Evolutionary conservation across 1,140 invertebrate genomes (phyloP).

Genomic region (Carposina sasakii): DNA sequence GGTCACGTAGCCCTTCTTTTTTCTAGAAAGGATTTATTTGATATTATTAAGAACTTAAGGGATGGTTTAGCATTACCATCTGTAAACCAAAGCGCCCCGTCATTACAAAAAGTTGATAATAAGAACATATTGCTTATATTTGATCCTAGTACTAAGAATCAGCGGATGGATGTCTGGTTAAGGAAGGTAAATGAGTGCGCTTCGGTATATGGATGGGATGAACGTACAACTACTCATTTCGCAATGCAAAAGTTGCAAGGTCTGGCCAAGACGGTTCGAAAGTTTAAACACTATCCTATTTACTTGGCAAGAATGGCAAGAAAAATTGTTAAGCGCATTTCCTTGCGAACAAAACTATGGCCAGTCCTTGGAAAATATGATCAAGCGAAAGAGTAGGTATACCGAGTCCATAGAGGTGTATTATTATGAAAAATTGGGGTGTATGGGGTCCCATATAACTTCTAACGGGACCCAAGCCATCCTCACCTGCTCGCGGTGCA

Average conservation of each 20-base stretch:
- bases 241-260: slow-evolving; percentile 6
- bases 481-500: too few relatives aligned
- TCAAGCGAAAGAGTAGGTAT: slow-evolving; percentile 1
- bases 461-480: too few relatives aligned
- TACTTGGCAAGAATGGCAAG: slow-evolving; percentile 8
- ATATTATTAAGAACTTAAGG: too few relatives aligned
- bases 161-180: slow-evolving; percentile 10
- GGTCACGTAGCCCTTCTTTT: too few relatives aligned
- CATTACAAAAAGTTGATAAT: too few relatives aligned
- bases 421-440: slow-evolving; percentile 8
- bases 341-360: slow-evolving; percentile 9
- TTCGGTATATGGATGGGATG: slow-evolving; percentile 8
- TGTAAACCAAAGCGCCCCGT: too few relatives aligned
- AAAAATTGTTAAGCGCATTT: slow-evolving; percentile 4
- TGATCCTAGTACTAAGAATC: slow-evolving; percentile 7
- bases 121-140: slow-evolving; percentile 11
- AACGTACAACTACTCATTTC: slow-evolving; percentile 7
- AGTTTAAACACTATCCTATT: slow-evolving; percentile 5
- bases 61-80: too few relatives aligned
- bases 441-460: too few relatives aligned
- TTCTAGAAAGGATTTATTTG: too few relatives aligned
- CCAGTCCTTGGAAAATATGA: slow-evolving; percentile 5
- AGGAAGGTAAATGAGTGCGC: slow-evolving; percentile 12
- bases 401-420: slow-evolving; percentile 6
- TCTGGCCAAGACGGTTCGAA: slow-evolving; percentile 10